Evolutionary conservation across 2,888 invertebrate genomes (phyloP).

Genomic region (Didymodactylos carnosus): DNA sequence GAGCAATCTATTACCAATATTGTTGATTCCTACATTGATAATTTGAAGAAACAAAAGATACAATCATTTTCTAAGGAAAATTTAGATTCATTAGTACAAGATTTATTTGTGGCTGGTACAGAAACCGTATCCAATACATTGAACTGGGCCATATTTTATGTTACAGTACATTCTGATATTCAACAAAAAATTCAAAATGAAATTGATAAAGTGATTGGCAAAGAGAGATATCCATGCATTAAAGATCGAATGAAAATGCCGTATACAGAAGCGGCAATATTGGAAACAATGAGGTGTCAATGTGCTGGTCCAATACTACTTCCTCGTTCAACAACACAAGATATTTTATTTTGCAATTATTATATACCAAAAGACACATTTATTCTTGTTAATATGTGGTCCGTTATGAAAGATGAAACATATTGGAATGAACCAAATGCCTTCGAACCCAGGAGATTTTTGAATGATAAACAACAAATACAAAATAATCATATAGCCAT

Average conservation of each 20-base stretch:
- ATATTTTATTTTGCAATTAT: neutral
- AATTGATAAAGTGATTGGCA: conserved; percentile 2
- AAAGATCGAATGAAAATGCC: neutral
- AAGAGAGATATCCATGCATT: conserved; percentile 7
- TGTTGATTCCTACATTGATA: neutral
- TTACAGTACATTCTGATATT: neutral
- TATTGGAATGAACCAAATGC: conserved; percentile 8
- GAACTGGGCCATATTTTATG: conserved; percentile 7
- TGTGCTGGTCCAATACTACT: conserved; percentile 11
- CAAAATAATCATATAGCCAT: conserved; percentile 6
- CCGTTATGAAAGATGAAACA: conserved; percentile 6
- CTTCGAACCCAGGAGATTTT: conserved; percentile 5
- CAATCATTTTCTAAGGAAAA: conserved; percentile 1
- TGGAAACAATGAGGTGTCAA: conserved; percentile 10
- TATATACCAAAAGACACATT: conserved; percentile 11
- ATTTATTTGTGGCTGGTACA: conserved; percentile 12
- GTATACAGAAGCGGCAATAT: conserved; percentile 6
- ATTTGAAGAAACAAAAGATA: neutral
- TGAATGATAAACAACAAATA: conserved; percentile 4
- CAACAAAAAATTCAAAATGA: conserved; percentile 1
- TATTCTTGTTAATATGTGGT: conserved; percentile 13
- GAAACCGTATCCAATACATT: conserved; percentile 8
- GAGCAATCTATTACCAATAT: neutral
- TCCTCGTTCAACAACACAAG: conserved; percentile 10
- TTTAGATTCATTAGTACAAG: conserved; percentile 13